phyloP scores from a whole-genome alignment of 1,140 invertebrate genomes.

The Anastrepha obliqua region DNA sequence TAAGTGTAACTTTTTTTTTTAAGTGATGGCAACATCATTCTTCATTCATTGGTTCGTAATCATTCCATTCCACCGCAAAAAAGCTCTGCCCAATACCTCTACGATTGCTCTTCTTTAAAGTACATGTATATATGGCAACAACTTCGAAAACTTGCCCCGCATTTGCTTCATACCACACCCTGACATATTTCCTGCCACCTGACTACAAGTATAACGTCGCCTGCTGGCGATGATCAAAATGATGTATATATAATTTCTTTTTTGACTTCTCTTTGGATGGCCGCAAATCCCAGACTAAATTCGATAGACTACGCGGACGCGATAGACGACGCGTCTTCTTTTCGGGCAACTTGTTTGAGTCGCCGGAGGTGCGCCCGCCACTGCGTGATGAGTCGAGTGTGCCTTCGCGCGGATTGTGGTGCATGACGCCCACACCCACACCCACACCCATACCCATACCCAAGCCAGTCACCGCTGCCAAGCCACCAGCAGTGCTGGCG shows the following conservation, averaged over 20 bases:
- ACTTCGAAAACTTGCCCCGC: background rate
- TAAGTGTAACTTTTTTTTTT: background rate
- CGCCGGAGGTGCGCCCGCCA: conserved; percentile 88
- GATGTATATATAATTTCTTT: conserved; percentile 76
- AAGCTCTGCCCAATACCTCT: background rate
- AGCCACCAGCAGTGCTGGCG: conserved; percentile 64
- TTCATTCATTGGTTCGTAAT: background rate
- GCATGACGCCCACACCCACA: conserved; percentile 57
- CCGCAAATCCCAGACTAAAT: conserved; percentile 88
- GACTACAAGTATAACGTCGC: conserved; percentile 73
- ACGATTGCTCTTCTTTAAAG: background rate
- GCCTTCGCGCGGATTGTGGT: conserved; percentile 77
- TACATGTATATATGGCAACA: conserved; percentile 21
- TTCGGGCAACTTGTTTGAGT: conserved; percentile 87
- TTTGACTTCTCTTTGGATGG: conserved; percentile 78
- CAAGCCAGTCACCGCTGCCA: conserved; percentile 40
- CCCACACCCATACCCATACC: conserved; percentile 18
- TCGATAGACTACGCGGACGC: conserved; percentile 88
- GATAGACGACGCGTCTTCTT: conserved; percentile 85
- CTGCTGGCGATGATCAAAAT: conserved; percentile 74
- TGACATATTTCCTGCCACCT: background rate
- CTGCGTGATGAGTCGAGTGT: conserved; percentile 92
- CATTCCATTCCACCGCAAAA: background rate
- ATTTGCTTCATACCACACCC: background rate
- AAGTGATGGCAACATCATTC: conserved; percentile 49